phyloP scores from a whole-genome alignment of 2,797 vertebrate genomes.

The Meriones psammophilus region DNA sequence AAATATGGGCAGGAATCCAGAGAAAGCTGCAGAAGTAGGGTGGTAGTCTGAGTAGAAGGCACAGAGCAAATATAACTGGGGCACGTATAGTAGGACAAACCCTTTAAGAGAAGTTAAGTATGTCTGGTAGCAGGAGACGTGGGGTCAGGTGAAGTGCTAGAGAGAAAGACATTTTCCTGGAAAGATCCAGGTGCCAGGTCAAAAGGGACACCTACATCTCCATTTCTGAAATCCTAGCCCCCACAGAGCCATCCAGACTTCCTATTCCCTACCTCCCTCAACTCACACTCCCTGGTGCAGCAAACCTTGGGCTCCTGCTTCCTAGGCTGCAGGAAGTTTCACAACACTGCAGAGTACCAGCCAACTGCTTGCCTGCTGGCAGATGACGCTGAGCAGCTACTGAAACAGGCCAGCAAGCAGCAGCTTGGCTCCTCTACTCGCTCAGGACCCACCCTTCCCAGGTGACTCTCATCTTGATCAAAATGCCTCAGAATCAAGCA shows the following conservation, averaged over 20 bases:
- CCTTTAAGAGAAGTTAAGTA: conserved; percentile 1
- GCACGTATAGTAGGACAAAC: neutral
- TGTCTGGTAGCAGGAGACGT: neutral
- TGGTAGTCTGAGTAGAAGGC: neutral
- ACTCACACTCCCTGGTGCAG: neutral
- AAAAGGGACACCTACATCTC: neutral
- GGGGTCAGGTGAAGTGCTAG: neutral
- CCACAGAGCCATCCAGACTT: neutral
- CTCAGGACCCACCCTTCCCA: neutral
- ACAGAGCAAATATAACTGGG: conserved; percentile 26
- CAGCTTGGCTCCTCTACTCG: neutral
- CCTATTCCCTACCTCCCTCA: fast-evolving
- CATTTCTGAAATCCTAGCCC: conserved; percentile 22
- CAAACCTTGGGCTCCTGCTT: neutral
- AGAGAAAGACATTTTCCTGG: neutral
- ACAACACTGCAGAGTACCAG: neutral
- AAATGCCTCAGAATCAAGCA: neutral
- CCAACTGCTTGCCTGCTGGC: neutral
- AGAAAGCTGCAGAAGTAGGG: neutral
- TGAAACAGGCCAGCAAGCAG: neutral
- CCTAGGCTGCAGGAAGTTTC: neutral
- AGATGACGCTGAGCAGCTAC: neutral
- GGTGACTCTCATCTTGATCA: neutral
- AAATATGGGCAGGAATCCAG: conserved; percentile 43
- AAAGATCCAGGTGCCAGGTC: neutral